Percentiles rank a stretch among this genome's conserved stretches.
Conservation (phyloP, 1,140 invertebrate genomes). For the Pseudobourletiella spinata region DNA sequence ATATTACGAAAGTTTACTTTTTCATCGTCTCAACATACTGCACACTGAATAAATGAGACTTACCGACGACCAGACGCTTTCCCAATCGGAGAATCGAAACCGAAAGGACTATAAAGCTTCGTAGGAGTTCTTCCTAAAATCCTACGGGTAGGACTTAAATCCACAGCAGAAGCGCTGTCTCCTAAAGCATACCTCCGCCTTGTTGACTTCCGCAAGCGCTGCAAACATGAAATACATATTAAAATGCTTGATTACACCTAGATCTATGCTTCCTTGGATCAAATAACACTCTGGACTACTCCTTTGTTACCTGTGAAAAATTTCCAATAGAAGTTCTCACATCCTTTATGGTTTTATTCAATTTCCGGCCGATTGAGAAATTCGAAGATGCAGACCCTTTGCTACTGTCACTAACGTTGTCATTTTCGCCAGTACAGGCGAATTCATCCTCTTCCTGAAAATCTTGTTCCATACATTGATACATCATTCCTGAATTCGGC, state of each 20-base stretch:
- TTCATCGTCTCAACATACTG: no score
- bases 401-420: conserved; percentile 38
- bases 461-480: conserved; percentile 9
- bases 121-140: conserved; percentile 53
- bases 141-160: conserved; percentile 40
- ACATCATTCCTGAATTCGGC: neutral
- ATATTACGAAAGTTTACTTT: no score
- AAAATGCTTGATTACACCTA: conserved; percentile 14
- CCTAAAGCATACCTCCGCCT: conserved; percentile 48
- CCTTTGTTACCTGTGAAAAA: conserved; percentile 52
- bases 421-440: conserved; percentile 38
- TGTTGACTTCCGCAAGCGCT: conserved; percentile 51
- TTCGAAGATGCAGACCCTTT: conserved; percentile 36
- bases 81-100: conserved; percentile 27
- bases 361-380: conserved; percentile 37
- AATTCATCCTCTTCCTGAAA: conserved; percentile 2
- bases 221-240: conserved; percentile 16
- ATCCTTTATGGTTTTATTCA: conserved; percentile 50
- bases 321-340: conserved; percentile 49
- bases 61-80: neutral
- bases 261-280: neutral
- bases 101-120: conserved; percentile 56
- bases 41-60: no score
- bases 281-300: conserved; percentile 4
- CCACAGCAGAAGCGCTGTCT: conserved; percentile 45